phyloP scores from a whole-genome alignment of 2,888 invertebrate genomes.

The Hermodice carunculata region DNA sequence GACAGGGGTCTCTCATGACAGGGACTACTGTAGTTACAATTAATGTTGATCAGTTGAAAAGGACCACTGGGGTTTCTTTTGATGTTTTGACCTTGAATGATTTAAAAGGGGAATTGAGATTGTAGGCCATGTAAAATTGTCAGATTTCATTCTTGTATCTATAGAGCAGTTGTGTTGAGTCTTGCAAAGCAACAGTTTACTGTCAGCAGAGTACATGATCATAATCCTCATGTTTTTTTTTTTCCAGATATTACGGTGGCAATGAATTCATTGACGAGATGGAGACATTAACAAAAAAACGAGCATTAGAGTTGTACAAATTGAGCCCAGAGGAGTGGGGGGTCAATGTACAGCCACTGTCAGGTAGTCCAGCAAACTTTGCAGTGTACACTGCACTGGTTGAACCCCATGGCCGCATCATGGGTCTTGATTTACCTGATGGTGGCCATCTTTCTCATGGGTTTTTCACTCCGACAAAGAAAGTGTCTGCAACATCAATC shows the following conservation, averaged over 20 bases:
- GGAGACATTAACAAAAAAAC: slow-evolving; percentile 88
- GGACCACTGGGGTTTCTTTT: no score
- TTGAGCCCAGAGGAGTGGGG: slow-evolving; percentile 90
- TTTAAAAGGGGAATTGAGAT: no score
- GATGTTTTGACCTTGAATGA: no score
- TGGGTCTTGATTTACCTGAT: slow-evolving; percentile 94
- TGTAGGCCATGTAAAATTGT: no score
- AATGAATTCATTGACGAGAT: slow-evolving; percentile 96
- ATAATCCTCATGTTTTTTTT: slow-evolving; percentile 8
- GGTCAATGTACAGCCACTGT: slow-evolving; percentile 84
- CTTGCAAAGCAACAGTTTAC: no score
- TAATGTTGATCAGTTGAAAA: no score
- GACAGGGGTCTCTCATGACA: no score
- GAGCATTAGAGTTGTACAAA: slow-evolving; percentile 86
- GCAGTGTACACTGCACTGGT: slow-evolving; percentile 90
- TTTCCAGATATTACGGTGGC: slow-evolving; percentile 93
- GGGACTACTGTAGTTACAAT: no score
- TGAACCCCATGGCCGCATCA: slow-evolving; percentile 94
- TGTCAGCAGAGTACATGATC: background rate
- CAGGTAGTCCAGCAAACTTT: slow-evolving; percentile 97
- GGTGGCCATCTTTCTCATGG: slow-evolving; percentile 86
- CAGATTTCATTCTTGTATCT: no score
- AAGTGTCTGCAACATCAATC: slow-evolving; percentile 96
- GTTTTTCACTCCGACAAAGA: slow-evolving; percentile 92
- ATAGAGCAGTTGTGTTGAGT: no score